Conservation (phyloP, 2,797 vertebrate genomes). For the Pantherophis vulpinus region DNA sequence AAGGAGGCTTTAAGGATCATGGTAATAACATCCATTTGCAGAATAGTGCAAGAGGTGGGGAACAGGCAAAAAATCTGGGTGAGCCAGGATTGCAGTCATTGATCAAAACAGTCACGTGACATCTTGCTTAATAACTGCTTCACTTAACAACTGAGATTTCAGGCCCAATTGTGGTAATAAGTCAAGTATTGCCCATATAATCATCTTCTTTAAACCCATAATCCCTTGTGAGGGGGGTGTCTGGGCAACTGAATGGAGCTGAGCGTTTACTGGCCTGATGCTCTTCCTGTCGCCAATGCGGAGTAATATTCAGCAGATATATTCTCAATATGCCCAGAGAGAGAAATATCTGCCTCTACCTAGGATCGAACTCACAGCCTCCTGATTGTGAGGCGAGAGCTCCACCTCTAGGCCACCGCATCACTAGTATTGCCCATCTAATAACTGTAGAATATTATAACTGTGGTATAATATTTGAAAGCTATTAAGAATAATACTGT, state of each 20-base stretch:
- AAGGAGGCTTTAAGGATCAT: background rate
- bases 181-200: background rate
- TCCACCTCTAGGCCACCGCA: too few species aligned
- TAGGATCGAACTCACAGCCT: too few species aligned
- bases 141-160: background rate
- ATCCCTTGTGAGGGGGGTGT: too few species aligned
- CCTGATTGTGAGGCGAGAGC: too few species aligned
- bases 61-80: background rate
- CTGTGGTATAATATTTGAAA: background rate
- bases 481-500: background rate
- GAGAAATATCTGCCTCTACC: too few species aligned
- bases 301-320: too few species aligned
- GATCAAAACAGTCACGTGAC: background rate
- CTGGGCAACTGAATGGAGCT: too few species aligned
- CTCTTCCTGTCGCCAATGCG: too few species aligned
- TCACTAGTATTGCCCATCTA: background rate
- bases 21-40: background rate
- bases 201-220: too few species aligned
- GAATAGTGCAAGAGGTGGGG: background rate
- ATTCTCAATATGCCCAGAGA: too few species aligned
- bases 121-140: background rate
- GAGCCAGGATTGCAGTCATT: background rate
- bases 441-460: conserved; percentile 1
- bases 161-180: background rate
- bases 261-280: too few species aligned